phyloP scores from a whole-genome alignment of 2,113 vertebrate species.

The Columbina picui region DNA sequence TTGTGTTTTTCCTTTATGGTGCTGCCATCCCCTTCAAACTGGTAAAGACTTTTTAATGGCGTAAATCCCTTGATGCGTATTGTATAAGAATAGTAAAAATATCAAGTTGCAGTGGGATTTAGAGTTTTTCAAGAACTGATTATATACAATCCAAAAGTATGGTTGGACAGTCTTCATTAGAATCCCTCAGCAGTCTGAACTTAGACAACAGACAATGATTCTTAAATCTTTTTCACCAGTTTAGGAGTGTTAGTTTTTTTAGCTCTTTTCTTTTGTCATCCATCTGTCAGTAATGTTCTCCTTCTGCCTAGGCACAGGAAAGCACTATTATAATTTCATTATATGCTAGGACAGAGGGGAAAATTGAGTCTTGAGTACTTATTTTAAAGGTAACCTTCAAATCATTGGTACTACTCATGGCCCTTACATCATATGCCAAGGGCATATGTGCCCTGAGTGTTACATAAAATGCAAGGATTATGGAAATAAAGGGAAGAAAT shows the following conservation, averaged over 20 bases:
- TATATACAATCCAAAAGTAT: background rate
- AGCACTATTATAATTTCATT: background rate
- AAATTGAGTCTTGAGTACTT: background rate
- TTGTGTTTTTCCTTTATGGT: background rate
- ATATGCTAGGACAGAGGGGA: background rate
- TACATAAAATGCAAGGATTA: background rate
- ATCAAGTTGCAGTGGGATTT: background rate
- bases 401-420: background rate
- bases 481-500: background rate
- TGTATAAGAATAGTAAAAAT: background rate
- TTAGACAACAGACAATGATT: constrained; percentile 17
- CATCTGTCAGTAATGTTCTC: constrained; percentile 28
- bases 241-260: constrained; percentile 26
- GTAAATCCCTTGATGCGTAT: background rate
- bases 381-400: background rate
- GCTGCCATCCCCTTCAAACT: background rate
- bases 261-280: constrained; percentile 21
- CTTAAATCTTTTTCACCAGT: constrained; percentile 26
- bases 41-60: background rate
- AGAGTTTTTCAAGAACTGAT: background rate
- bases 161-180: background rate
- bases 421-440: background rate
- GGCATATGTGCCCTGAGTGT: background rate
- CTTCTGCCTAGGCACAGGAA: constrained; percentile 17
- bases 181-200: background rate